phyloP scores from a whole-genome alignment of 2,888 invertebrate species.

The Anorthoa munda region DNA sequence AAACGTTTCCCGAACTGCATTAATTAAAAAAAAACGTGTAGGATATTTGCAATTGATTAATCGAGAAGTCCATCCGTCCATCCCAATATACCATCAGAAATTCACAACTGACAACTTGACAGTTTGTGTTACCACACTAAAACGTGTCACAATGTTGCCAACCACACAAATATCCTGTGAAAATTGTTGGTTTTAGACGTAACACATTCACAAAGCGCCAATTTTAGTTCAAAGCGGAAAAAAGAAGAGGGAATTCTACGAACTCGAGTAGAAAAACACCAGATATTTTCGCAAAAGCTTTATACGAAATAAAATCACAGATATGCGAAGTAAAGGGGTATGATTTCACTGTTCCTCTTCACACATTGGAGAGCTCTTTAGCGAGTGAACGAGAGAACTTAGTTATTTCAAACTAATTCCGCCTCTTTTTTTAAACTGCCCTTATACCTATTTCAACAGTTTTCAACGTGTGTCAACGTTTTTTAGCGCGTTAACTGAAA shows the following conservation, averaged over 20 bases:
- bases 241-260: neutral
- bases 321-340: slow-evolving; percentile 3
- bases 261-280: neutral
- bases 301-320: neutral
- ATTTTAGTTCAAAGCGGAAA: neutral
- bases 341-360: slow-evolving; percentile 9
- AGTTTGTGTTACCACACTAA: neutral
- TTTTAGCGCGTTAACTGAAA: neutral
- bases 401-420: neutral
- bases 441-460: neutral
- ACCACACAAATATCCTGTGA: neutral
- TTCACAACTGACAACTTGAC: neutral
- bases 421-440: neutral
- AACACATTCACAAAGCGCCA: neutral
- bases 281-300: neutral
- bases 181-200: neutral
- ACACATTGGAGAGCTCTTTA: slow-evolving; percentile 11
- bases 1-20: too few relatives aligned
- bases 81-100: too few relatives aligned
- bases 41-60: too few relatives aligned
- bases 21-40: too few relatives aligned
- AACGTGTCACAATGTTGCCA: neutral
- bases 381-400: slow-evolving; percentile 12
- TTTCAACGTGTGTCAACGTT: neutral
- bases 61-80: too few relatives aligned